Evolutionary conservation across 2,797 vertebrate genomes (phyloP).

Genomic region (Lepus oiostolus): DNA sequence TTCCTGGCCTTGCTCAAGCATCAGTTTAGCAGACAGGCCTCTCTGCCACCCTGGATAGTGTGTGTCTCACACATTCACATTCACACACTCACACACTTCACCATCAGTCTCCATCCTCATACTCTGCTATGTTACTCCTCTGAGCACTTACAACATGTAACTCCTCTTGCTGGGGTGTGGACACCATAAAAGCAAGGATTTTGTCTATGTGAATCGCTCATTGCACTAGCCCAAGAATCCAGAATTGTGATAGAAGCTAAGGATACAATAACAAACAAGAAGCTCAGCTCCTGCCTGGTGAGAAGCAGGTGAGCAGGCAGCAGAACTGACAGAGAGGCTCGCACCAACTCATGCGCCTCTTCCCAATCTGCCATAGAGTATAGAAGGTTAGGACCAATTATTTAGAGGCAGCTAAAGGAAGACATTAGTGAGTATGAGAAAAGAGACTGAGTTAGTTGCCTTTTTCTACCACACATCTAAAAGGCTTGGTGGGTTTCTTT

Average conservation of each 20-base stretch:
- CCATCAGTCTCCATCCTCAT: neutral
- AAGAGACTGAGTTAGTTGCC: neutral
- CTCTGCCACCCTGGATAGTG: neutral
- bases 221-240: neutral
- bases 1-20: neutral
- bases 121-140: too few relatives aligned
- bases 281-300: fast-evolving
- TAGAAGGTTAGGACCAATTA: neutral
- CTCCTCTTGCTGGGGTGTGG: neutral
- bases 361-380: neutral
- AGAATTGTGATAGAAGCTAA: neutral
- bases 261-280: neutral
- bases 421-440: neutral
- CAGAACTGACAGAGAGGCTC: neutral
- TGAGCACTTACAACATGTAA: neutral
- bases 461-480: neutral
- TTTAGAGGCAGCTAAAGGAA: neutral
- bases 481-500: neutral
- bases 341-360: neutral
- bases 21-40: neutral
- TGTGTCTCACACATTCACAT: neutral
- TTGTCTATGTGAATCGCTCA: neutral
- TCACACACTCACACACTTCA: neutral
- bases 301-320: neutral
- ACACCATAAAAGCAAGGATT: neutral